Evolutionary conservation across 2,797 vertebrate species (phyloP).

Genomic region (Myotis myotis): DNA sequence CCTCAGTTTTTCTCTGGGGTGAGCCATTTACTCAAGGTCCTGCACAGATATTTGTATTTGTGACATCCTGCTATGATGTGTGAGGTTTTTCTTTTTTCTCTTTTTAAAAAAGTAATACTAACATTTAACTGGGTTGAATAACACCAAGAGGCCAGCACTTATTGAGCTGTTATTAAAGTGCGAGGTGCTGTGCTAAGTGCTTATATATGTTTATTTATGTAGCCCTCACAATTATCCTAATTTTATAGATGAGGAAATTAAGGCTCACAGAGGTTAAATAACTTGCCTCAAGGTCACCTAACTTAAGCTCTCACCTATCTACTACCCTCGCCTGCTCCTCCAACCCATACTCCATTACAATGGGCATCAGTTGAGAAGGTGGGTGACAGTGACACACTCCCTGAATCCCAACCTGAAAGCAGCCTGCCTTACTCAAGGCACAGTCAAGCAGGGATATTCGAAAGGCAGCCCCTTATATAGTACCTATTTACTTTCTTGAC

Average conservation of each 20-base stretch:
- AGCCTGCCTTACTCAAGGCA: background rate
- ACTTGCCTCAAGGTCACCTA: background rate
- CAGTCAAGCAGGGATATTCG: background rate
- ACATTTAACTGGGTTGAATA: background rate
- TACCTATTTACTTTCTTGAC: conserved; percentile 56
- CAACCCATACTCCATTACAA: too few relatives aligned
- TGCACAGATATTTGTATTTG: background rate
- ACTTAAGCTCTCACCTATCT: background rate
- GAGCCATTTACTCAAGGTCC: background rate
- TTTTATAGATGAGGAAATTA: conserved; percentile 10
- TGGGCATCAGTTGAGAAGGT: background rate
- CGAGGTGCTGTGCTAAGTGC: background rate
- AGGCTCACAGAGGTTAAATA: background rate
- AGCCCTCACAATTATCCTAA: background rate
- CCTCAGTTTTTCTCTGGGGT: background rate
- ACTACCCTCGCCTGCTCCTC: background rate
- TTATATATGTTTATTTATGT: background rate
- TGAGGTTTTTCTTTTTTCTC: background rate
- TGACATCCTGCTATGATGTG: background rate
- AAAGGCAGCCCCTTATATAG: background rate
- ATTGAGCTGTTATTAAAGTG: background rate
- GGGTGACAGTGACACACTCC: background rate
- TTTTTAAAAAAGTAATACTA: background rate
- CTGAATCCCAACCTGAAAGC: background rate
- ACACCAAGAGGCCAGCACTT: background rate